A percentile compares a stretch with the other conserved stretches of the same genome.
phyloP scores from a whole-genome alignment of 1,140 invertebrate genomes.

The Drosophila littoralis region DNA sequence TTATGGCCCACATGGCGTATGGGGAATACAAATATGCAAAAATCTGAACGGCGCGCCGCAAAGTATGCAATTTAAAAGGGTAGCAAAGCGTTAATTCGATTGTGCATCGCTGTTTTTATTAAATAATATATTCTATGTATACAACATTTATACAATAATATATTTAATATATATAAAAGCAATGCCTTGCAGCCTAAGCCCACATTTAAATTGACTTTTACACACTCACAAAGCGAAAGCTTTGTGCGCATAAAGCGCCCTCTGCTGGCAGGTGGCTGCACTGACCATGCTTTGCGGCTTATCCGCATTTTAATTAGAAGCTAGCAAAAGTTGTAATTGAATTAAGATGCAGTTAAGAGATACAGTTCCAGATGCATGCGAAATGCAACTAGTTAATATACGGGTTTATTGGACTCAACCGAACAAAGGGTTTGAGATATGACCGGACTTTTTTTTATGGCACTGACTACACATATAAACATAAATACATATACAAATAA shows the following conservation, averaged over 20 bases:
- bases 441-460: background rate
- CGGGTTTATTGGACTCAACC: constrained; percentile 23
- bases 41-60: constrained; percentile 16
- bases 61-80: constrained; percentile 54
- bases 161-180: background rate
- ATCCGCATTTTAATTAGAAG: constrained; percentile 17
- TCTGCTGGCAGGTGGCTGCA: constrained; percentile 2
- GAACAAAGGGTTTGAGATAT: background rate
- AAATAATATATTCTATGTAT: no score
- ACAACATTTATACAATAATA: no score
- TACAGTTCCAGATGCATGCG: background rate
- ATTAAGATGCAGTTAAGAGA: constrained; percentile 23
- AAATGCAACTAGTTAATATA: background rate
- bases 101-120: constrained; percentile 11
- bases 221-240: constrained; percentile 3
- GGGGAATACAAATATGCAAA: constrained; percentile 1
- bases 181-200: background rate
- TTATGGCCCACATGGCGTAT: constrained; percentile 16
- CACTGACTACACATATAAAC: background rate
- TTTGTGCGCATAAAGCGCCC: background rate
- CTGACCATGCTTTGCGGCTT: background rate
- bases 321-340: constrained; percentile 41
- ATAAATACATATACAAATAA: no score
- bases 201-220: constrained; percentile 18
- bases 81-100: constrained; percentile 38